phyloP scores from a whole-genome alignment of 2,113 vertebrate species.

The Microtus pennsylvanicus region DNA sequence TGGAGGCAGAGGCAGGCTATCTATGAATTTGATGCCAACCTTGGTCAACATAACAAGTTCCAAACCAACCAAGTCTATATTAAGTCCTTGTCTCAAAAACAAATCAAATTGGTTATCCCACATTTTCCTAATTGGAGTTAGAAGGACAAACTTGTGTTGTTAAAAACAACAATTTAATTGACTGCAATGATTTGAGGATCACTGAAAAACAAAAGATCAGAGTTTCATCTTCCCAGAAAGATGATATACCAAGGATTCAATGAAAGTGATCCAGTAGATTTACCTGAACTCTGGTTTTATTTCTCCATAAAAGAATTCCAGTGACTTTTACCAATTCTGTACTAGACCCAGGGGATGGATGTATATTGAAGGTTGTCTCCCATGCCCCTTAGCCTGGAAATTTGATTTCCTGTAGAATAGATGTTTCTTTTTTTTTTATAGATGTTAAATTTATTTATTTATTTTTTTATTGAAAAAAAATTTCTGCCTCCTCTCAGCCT shows the following conservation, averaged over 20 bases:
- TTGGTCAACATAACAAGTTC: neutral
- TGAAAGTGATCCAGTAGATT: neutral
- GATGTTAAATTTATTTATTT: no score
- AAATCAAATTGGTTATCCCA: constrained; percentile 45
- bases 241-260: neutral
- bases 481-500: no score
- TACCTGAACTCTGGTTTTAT: neutral
- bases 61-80: neutral
- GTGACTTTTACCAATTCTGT: neutral
- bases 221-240: neutral
- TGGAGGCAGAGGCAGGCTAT: neutral
- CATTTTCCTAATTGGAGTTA: neutral
- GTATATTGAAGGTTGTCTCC: neutral
- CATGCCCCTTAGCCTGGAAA: neutral
- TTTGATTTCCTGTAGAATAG: constrained; percentile 43
- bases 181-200: neutral
- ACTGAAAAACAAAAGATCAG: neutral
- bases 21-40: neutral
- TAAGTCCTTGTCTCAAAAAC: neutral
- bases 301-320: neutral
- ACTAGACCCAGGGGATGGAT: neutral
- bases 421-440: constrained; percentile 17
- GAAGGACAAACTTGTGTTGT: neutral
- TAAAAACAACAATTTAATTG: neutral
- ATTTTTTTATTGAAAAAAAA: no score